Evolutionary conservation across 2,113 vertebrate species (phyloP).

Genomic region (Anarhynchus alexandrinus): DNA sequence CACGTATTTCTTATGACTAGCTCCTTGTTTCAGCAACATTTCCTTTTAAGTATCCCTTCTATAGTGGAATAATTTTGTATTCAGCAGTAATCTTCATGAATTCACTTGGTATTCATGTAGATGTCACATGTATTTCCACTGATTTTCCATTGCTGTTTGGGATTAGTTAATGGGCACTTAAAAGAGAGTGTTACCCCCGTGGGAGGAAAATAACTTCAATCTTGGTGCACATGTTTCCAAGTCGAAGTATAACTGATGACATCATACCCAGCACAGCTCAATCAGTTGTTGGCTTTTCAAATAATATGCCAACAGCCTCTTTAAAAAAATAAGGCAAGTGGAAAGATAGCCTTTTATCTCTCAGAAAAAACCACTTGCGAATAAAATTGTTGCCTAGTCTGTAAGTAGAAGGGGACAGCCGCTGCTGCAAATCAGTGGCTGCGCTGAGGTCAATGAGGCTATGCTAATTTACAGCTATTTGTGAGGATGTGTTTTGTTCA

Average conservation of each 20-base stretch:
- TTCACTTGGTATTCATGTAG: slow-evolving; percentile 30
- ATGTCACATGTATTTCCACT: slow-evolving; percentile 33
- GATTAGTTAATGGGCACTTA: slow-evolving; percentile 71
- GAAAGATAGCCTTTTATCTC: background rate
- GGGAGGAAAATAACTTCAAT: slow-evolving; percentile 64
- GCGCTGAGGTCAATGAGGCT: background rate
- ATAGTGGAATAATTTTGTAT: slow-evolving; percentile 51
- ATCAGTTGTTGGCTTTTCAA: slow-evolving; percentile 44
- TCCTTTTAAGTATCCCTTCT: slow-evolving; percentile 46
- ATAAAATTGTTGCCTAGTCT: background rate
- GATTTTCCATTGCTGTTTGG: slow-evolving; percentile 57
- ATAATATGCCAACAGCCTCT: background rate
- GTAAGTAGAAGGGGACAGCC: background rate
- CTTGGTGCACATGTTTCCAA: background rate
- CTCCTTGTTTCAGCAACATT: slow-evolving; percentile 43
- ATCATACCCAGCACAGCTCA: slow-evolving; percentile 25
- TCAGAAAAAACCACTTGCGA: background rate
- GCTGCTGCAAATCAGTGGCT: background rate
- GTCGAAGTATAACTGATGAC: slow-evolving; percentile 14
- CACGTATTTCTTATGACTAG: background rate
- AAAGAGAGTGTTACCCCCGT: slow-evolving; percentile 48
- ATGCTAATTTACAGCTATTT: background rate
- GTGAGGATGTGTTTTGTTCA: background rate
- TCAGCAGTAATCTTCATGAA: slow-evolving; percentile 22
- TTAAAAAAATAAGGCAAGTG: background rate